Percentiles rank a stretch among this genome's conserved stretches.
phyloP scores from a whole-genome alignment of 2,113 vertebrate species.

The Nesospiza acunhae region DNA sequence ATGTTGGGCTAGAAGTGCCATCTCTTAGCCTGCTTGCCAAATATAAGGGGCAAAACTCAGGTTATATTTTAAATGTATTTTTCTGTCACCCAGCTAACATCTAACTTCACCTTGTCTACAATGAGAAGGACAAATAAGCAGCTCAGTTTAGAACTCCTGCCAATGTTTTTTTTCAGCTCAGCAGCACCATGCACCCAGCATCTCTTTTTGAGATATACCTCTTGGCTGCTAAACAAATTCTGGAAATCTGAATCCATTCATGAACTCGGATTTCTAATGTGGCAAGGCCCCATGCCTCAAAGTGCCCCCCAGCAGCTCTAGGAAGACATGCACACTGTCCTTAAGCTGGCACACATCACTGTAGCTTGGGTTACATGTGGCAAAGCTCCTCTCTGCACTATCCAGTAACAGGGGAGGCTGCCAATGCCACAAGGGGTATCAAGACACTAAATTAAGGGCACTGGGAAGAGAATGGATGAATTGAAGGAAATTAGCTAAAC shows the following conservation, averaged over 20 bases:
- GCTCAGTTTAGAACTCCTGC: conserved; percentile 16
- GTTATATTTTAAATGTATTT: not conserved
- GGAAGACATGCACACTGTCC: conserved; percentile 37
- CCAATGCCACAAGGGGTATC: not conserved
- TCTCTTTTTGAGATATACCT: conserved; percentile 42
- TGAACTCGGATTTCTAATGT: conserved; percentile 60
- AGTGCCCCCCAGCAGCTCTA: conserved; percentile 45
- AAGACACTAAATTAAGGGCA: conserved; percentile 48
- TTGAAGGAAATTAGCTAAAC: conserved; percentile 56
- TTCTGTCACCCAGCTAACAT: not conserved
- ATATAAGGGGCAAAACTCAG: not conserved
- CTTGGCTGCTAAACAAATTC: conserved; percentile 44
- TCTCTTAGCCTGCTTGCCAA: not conserved
- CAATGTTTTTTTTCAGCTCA: conserved; percentile 31
- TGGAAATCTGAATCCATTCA: conserved; percentile 76
- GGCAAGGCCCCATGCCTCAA: conserved; percentile 20
- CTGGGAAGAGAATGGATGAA: not conserved
- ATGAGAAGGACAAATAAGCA: conserved; percentile 43
- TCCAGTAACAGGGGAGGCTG: not conserved
- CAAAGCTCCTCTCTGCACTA: conserved; percentile 23
- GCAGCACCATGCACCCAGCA: conserved; percentile 9
- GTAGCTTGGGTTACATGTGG: conserved; percentile 59
- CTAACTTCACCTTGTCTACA: conserved; percentile 45
- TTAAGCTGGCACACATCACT: conserved; percentile 49
- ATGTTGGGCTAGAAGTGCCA: not conserved